Evolutionary conservation across 2,113 vertebrate species (phyloP).

Genomic region (Plotosus lineatus): DNA sequence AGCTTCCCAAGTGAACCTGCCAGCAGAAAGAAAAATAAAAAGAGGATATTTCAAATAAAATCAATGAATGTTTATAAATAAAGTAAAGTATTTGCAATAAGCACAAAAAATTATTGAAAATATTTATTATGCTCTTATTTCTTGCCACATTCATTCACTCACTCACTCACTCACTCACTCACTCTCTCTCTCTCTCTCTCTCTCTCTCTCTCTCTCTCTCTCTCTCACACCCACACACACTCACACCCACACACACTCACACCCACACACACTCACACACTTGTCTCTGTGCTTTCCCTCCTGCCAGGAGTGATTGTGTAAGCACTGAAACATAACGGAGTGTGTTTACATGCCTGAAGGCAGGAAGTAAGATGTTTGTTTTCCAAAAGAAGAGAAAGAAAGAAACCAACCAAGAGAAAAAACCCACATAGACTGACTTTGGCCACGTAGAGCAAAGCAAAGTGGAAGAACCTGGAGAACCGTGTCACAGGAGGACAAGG

Average conservation of each 20-base stretch:
- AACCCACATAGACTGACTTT: neutral
- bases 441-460: neutral
- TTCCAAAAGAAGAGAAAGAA: constrained; percentile 33
- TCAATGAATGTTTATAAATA: neutral
- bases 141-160: neutral
- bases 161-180: neutral
- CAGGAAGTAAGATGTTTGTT: constrained; percentile 43
- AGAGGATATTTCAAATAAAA: constrained; percentile 18
- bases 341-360: constrained; percentile 21
- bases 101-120: too few relatives aligned
- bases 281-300: neutral
- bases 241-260: constrained; percentile 16
- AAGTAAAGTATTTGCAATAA: neutral
- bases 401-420: neutral
- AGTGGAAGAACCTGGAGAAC: neutral
- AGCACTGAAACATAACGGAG: constrained; percentile 23
- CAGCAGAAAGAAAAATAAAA: neutral
- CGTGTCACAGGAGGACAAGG: neutral
- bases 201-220: too few relatives aligned
- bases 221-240: constrained; percentile 5
- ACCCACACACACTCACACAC: constrained; percentile 31
- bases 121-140: too few relatives aligned
- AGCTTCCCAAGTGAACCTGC: constrained; percentile 16
- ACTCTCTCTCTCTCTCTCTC: too few relatives aligned
- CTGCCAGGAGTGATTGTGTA: constrained; percentile 16